Evolutionary conservation across 1,140 invertebrate genomes (phyloP).

Genomic region (Lysiphlebus fabarum): DNA sequence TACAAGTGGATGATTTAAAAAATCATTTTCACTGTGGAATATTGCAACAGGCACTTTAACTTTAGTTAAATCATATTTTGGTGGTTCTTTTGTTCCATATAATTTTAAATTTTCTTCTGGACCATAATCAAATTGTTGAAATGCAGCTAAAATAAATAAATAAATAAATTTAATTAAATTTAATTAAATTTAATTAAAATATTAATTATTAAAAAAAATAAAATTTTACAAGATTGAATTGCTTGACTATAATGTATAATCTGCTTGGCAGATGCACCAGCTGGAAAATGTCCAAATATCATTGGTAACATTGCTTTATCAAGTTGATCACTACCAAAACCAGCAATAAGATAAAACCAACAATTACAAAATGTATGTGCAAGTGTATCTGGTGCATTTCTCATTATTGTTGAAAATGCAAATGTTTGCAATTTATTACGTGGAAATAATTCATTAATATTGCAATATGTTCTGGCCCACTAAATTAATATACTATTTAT

Average conservation of each 20-base stretch:
- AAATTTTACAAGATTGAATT: constrained; percentile 43
- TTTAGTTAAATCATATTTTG: constrained; percentile 54
- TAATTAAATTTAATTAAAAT: constrained; percentile 10
- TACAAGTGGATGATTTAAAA: constrained; percentile 59
- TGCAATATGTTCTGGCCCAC: constrained; percentile 50
- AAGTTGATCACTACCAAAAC: constrained; percentile 51
- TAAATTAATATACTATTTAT: constrained; percentile 37
- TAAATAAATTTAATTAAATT: constrained; percentile 2
- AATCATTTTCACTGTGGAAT: constrained; percentile 73
- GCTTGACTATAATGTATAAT: constrained; percentile 63
- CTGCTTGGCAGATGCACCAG: constrained; percentile 69
- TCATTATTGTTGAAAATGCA: constrained; percentile 41
- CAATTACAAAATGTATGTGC: constrained; percentile 43
- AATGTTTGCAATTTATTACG: constrained; percentile 43
- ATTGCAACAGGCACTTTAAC: constrained; percentile 61
- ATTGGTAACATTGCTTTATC: constrained; percentile 56
- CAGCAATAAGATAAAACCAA: constrained; percentile 48
- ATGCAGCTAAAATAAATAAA: constrained; percentile 50
- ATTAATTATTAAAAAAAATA: neutral
- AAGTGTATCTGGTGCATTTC: constrained; percentile 44
- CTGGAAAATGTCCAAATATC: constrained; percentile 68
- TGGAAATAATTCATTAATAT: constrained; percentile 49
- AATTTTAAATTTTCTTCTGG: constrained; percentile 47
- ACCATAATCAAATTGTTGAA: constrained; percentile 59
- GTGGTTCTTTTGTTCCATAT: constrained; percentile 53